Base-by-base conservation (phyloP, 2,888 invertebrate genomes). In the Helleia helle region DNA sequence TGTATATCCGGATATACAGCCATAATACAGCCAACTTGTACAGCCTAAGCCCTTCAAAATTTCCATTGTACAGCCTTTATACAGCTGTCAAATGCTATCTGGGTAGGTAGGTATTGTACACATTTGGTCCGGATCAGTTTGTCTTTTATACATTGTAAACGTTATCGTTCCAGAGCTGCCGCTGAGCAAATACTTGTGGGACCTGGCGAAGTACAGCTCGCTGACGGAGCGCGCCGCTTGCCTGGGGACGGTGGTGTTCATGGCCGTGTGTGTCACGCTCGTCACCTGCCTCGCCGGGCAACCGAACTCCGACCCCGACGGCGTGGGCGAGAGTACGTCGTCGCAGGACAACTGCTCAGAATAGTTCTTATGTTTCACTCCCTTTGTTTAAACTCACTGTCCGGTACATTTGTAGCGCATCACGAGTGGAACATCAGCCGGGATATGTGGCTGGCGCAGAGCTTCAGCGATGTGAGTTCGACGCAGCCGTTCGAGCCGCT, bases 371-470 rank as follows among this genome's bases (percentile, higher is more conserved):
- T 3, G 18, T 18, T 18, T 18, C 18, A 18, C 5, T 3, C 5
- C 4, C 5, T 18, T 18, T 3, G 18, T 22, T 7, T 27, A 22
- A 8, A 41, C n/a, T n/a, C n/a, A n/a, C n/a, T n/a, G n/a, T n/a
- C n/a, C n/a, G n/a, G n/a, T n/a, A n/a, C n/a, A n/a, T n/a, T 31
- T 41, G 24, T 56, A 77, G 80, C 72, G 1, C 73, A 72, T 0
- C 67, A 74, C 41, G 62, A 68, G 40, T 83, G 83, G 83, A 70
- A 62, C 42, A 74, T 83, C 26, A 60, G 69, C 0, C 60, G 79
- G 0, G 57, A 65, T 2, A 69, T 70, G 75, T 83, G 83, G 83
- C 52, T 75, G 14, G 71, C 76, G 1, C 57, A 51, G 30, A 46
- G 50, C 1, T 49, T 52, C 26, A 46, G 51, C 12, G 44, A 44